Evolutionary conservation across 2,113 vertebrate genomes (phyloP).

Genomic region (Grammomys dolichurus): DNA sequence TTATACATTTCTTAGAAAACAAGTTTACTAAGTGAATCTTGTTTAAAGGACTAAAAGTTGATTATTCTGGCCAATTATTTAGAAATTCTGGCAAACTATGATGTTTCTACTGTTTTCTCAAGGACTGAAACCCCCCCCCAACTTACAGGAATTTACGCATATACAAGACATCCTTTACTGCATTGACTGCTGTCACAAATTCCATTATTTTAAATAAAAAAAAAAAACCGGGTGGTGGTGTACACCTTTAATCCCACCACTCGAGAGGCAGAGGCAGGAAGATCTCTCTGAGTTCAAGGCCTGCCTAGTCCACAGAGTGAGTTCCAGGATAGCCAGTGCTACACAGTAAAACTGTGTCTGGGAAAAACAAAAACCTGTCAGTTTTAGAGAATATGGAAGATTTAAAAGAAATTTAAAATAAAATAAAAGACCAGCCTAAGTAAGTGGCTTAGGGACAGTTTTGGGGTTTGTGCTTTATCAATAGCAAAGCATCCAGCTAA

Average conservation of each 20-base stretch:
- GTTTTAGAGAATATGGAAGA: constrained; percentile 38
- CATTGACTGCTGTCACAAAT: neutral
- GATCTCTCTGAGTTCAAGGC: neutral
- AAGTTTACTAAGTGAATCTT: constrained; percentile 48
- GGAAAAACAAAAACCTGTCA: neutral
- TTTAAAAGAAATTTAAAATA: neutral
- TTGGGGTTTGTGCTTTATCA: neutral
- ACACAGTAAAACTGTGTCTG: neutral
- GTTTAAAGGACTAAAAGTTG: constrained; percentile 33
- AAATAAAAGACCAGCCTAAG: constrained; percentile 17
- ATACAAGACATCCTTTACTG: neutral
- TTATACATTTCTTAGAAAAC: constrained; percentile 51
- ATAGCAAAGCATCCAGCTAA: neutral
- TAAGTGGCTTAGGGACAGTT: neutral
- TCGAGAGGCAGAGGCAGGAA: neutral
- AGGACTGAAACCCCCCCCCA: neutral
- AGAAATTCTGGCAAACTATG: constrained; percentile 50
- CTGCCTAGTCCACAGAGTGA: neutral
- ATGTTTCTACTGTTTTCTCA: constrained; percentile 28
- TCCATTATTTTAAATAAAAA: neutral
- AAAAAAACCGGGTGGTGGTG: neutral
- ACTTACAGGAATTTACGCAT: neutral
- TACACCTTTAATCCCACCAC: neutral
- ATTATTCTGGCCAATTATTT: constrained; percentile 43
- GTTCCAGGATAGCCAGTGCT: neutral